Evolutionary conservation across 2,888 invertebrate genomes (phyloP).

Genomic region (Stictocephala bisonia): DNA sequence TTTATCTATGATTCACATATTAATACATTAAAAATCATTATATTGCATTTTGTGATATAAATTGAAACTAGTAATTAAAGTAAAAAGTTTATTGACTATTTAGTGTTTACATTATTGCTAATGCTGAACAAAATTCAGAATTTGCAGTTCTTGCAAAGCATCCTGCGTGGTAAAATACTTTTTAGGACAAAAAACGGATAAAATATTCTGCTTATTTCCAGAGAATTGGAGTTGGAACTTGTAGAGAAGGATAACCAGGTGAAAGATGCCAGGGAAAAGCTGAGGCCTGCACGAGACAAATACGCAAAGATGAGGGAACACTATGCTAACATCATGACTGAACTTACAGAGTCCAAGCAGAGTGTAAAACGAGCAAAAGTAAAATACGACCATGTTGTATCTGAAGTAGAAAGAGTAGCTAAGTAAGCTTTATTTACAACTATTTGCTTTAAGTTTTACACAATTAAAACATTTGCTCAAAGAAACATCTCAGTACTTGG

Average conservation of each 20-base stretch:
- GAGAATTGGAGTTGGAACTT: slow-evolving; percentile 8
- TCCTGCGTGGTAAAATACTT: too few relatives aligned
- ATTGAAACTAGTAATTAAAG: too few relatives aligned
- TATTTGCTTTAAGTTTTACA: too few relatives aligned
- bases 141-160: too few relatives aligned
- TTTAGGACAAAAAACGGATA: too few relatives aligned
- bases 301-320: slow-evolving; percentile 7
- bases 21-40: too few relatives aligned
- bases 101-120: neutral
- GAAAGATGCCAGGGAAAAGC: slow-evolving; percentile 8
- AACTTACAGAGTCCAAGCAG: neutral
- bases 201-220: neutral
- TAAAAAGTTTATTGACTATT: too few relatives aligned
- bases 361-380: neutral
- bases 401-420: neutral
- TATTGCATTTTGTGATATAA: too few relatives aligned
- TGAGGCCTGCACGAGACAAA: neutral
- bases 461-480: too few relatives aligned
- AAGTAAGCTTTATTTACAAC: too few relatives aligned
- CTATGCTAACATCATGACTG: neutral
- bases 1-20: too few relatives aligned
- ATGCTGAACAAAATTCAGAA: neutral
- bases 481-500: too few relatives aligned
- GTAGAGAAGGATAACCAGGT: slow-evolving; percentile 19
- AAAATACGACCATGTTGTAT: slow-evolving; percentile 2